Conservation (phyloP, 1,140 invertebrate species). For the Neelides sp. region DNA sequence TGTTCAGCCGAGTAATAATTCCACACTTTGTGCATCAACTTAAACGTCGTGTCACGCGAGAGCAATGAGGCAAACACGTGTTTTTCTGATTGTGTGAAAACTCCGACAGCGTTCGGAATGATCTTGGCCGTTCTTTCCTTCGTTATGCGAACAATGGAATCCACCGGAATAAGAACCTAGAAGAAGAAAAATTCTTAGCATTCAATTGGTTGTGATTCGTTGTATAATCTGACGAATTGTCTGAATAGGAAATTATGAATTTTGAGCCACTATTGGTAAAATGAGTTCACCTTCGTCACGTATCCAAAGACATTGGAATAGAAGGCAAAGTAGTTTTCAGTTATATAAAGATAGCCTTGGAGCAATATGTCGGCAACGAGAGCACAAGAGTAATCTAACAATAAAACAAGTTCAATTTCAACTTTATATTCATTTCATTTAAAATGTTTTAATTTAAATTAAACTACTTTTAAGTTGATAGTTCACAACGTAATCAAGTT, state of each 20-base stretch:
- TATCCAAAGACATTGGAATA: slow-evolving; percentile 90
- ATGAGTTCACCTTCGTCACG: slow-evolving; percentile 63
- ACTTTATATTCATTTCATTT: background rate
- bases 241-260: background rate
- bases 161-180: slow-evolving; percentile 65
- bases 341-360: slow-evolving; percentile 83
- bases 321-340: slow-evolving; percentile 85
- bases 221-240: too few relatives aligned
- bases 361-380: slow-evolving; percentile 80
- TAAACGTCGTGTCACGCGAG: slow-evolving; percentile 71
- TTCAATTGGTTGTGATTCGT: too few relatives aligned
- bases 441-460: background rate
- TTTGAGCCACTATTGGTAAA: background rate
- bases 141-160: slow-evolving; percentile 66
- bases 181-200: slow-evolving; percentile 31
- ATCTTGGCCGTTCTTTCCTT: slow-evolving; percentile 83
- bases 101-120: slow-evolving; percentile 78
- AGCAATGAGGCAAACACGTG: slow-evolving; percentile 81
- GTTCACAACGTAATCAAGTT: background rate
- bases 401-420: slow-evolving; percentile 25
- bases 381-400: slow-evolving; percentile 80
- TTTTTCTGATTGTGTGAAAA: slow-evolving; percentile 66
- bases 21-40: slow-evolving; percentile 69
- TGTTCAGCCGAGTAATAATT: slow-evolving; percentile 34
- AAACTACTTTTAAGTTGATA: background rate